A percentile compares a stretch with the other conserved stretches of the same genome.
phyloP scores from a whole-genome alignment of 1,140 invertebrate genomes.

The Schlechtendalia chinensis region DNA sequence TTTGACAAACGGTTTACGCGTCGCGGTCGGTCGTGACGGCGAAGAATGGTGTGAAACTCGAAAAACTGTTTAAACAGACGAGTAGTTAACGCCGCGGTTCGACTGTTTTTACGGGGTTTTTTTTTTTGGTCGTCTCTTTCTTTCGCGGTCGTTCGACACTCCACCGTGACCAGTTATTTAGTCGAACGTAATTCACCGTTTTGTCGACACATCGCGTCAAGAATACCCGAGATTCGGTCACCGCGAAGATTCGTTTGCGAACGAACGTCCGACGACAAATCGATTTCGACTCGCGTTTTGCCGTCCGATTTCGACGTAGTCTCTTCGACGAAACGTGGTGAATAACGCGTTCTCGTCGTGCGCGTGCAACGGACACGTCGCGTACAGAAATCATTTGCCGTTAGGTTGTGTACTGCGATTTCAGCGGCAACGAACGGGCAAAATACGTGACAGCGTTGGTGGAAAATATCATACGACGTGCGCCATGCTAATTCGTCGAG shows the following conservation, averaged over 20 bases:
- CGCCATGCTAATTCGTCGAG: neutral
- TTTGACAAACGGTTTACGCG: slow-evolving; percentile 37
- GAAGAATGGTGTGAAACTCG: slow-evolving; percentile 36
- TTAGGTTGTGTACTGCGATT: no score
- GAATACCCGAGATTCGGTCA: neutral
- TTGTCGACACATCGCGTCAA: slow-evolving; percentile 28
- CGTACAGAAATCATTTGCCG: no score
- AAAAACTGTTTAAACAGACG: slow-evolving; percentile 17
- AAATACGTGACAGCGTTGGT: neutral
- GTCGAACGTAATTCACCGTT: slow-evolving; percentile 10
- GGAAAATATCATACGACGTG: neutral
- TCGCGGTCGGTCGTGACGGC: slow-evolving; percentile 39
- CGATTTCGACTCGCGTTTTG: no score
- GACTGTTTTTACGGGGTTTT: neutral
- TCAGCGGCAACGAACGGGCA: no score
- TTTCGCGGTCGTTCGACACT: neutral
- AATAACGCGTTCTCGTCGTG: no score
- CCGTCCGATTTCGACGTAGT: no score
- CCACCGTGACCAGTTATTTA: slow-evolving; percentile 39
- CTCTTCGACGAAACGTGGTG: no score
- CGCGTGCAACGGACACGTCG: no score
- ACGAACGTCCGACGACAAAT: no score
- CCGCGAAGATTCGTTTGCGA: no score
- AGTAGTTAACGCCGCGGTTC: neutral
- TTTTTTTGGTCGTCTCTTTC: neutral